Conservation (phyloP, 1,140 invertebrate species). For the Drosophila nigromelanica region DNA sequence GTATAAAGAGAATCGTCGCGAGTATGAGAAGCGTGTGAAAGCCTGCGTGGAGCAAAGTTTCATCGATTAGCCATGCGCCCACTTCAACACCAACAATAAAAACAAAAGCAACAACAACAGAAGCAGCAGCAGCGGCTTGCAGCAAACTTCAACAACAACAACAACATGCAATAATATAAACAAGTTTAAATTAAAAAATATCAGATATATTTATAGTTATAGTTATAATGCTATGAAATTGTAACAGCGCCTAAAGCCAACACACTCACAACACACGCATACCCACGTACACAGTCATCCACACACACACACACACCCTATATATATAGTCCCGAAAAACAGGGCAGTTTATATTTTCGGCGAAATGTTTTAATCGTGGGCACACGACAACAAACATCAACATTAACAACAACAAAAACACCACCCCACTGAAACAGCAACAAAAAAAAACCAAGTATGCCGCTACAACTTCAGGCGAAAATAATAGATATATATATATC, state of each 20-base stretch:
- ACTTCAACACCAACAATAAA: conserved; percentile 56
- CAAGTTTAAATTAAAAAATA: conserved; percentile 78
- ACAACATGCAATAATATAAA: conserved; percentile 79
- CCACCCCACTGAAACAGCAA: conserved; percentile 29
- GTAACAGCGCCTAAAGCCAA: conserved; percentile 68
- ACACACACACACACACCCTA: conserved; percentile 28
- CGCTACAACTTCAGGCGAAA: conserved; percentile 3
- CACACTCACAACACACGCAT: conserved; percentile 11
- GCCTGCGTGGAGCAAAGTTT: conserved; percentile 98
- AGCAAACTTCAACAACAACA: conserved; percentile 50
- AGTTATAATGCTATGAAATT: conserved; percentile 75
- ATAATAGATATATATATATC: conserved; percentile 44
- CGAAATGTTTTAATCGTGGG: conserved; percentile 44
- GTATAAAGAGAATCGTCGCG: conserved; percentile 96
- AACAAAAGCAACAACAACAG: conserved; percentile 34
- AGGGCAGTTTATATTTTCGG: conserved; percentile 55
- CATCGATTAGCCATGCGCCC: conserved; percentile 91
- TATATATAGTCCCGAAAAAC: conserved; percentile 33
- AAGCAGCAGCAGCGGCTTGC: conserved; percentile 40
- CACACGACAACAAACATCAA: conserved; percentile 32
- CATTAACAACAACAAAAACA: conserved; percentile 26
- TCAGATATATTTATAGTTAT: conserved; percentile 78
- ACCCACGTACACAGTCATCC: conserved; percentile 13
- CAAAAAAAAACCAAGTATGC: conserved; percentile 6
- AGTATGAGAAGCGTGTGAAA: conserved; percentile 98